Base-by-base conservation (phyloP, 1,140 invertebrate species). In the Bombus breviceps region DNA sequence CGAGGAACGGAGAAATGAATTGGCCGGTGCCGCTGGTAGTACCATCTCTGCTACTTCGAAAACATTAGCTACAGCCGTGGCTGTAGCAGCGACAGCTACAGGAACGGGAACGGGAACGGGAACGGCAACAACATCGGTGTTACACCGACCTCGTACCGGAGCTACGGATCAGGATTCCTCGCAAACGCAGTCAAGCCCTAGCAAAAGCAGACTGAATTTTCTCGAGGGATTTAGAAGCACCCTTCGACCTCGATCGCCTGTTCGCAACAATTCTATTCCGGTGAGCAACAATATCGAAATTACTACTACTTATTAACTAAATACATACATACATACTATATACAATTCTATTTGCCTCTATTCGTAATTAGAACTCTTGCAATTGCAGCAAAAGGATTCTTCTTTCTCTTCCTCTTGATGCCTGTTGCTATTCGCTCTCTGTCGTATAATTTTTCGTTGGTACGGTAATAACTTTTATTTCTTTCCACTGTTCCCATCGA, bases 221-320 rank as follows among this genome's bases (percentile, higher is more conserved):
- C 95, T 97, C 89, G 96, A 96, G 87, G 96, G 96, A 90, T 96
- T 97, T 92, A 94, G 95, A 76, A 96, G 96, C 92, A 96, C 96
- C 9, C 92, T 96, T 59, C 94, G 96, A 77, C 93, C 95, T 68
- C 92, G 94, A 57, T 95, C 95, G 10, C 95, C 95, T 39, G 92
- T 95, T 82, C 94, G 95, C 88, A 93, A 92, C 79, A 92, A 92
- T 81, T 89, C 94, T 78, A 90, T 94, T 84, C 93, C 95, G 93
- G 95, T 95, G 92, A 95, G 95, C 89, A 66, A 85, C n/a, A 59
- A 81, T 22, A 73, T 28, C 72, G 25, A 53, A 57, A 43, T 78
- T 78, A 76, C 37, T 25, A 32, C 39, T 57, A 41, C 8, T 77
- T n/a, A 8, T 78, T 62, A 57, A 12, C 8, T 66, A 13, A 62